Evolutionary conservation across 2,797 vertebrate species (phyloP), one percentile per base, ranked within the genome.

Genomic region (Cuculus canorus): DNA sequence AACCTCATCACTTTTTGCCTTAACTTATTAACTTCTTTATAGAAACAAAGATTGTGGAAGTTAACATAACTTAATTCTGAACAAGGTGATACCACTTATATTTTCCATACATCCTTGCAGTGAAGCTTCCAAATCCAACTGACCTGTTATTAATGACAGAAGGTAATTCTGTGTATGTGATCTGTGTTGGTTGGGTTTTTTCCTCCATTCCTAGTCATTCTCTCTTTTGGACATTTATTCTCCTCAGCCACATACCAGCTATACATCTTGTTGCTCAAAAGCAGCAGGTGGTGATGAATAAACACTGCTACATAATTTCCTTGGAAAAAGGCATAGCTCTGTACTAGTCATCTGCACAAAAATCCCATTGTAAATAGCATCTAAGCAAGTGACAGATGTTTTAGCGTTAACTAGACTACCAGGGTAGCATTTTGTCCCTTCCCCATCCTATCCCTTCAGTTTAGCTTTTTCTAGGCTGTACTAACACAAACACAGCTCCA

Each of bases 281-380:
- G 80, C 41, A 72, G 80, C 80, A 82, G 60, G 77, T 88, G 91
- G 69, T 92, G 64, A 76, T 82, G 83, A 77, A 79, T 76, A 93
- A 91, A 86, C 63, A 47, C n/a, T 43, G 53, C 86, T 65, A 43
- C 10, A 1, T 72, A 80, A 90, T 56, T 83, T 90, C 43, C 37
- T 83, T 11, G 1, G 77, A 76, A 85, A n/a, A 59, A 82, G 35
- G 21, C 61, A 33, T 21, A 45, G 57, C 71, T 60, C 60, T 53
- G 27, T 17, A 25, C 63, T 8, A 56, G 54, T 54, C 71, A 88
- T 59, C 52, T 72, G 33, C 72, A 82, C 54, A 69, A 41, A 82
- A 82, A 86, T 65, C 76, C 69, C 80, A 48, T 6, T 21, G 19
- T 53, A 88, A 93, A 83, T 50, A 82, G 15, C 30, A 72, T 23